These are phyloP conservation scores for Alca torda DNA, from an alignment of 2,797 vertebrate species.

Conservation along the genomic window DNA sequence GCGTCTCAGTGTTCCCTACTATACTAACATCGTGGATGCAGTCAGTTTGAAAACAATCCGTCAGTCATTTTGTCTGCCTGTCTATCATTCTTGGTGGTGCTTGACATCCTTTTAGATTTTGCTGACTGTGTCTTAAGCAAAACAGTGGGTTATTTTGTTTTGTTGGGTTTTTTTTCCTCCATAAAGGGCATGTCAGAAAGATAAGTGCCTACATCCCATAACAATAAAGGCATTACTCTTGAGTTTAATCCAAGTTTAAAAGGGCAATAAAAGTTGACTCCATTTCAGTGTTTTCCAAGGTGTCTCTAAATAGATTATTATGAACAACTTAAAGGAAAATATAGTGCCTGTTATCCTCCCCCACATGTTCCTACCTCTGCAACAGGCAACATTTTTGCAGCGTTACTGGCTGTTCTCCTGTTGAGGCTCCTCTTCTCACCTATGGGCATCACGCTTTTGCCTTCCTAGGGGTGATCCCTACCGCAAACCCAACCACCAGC, in stretches of 20 bases:
- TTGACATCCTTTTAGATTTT: neutral
- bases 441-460: neutral
- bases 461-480: neutral
- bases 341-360: neutral
- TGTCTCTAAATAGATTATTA: neutral
- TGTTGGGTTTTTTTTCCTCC: neutral
- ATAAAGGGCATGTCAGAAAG: neutral
- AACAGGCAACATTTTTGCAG: neutral
- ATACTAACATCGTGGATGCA: rapidly evolving
- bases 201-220: neutral
- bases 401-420: neutral
- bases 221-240: neutral
- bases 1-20: neutral
- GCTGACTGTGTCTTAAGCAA: neutral
- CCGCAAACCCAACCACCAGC: neutral
- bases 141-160: neutral
- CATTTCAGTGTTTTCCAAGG: neutral
- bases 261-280: neutral
- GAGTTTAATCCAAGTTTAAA: neutral
- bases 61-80: neutral
- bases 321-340: neutral
- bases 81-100: neutral
- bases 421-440: neutral
- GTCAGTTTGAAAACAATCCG: neutral
- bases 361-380: neutral